Evolutionary conservation across 2,797 vertebrate species (phyloP).

Genomic region (Adrianichthys oophorus): DNA sequence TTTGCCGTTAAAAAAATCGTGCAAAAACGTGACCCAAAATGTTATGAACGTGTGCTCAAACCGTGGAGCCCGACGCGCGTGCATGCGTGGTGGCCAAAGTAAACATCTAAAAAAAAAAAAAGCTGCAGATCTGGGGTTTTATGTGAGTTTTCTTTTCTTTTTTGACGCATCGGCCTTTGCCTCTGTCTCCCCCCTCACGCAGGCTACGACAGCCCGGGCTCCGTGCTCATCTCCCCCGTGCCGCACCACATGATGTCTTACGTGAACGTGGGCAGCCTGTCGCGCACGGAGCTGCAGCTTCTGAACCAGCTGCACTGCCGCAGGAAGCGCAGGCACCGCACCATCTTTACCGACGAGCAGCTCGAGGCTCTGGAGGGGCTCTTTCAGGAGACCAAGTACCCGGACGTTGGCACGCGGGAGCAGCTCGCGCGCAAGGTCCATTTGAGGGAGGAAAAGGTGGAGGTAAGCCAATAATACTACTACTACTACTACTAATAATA

Average conservation of each 20-base stretch:
- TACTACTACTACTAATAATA: too few species aligned
- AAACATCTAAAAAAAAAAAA: not conserved
- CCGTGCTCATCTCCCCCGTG: constrained; percentile 91
- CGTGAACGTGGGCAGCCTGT: constrained; percentile 94
- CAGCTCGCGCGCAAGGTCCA: constrained; percentile 96
- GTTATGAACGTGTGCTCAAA: too few species aligned
- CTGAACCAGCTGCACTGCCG: constrained; percentile 96
- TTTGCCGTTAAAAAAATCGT: too few species aligned
- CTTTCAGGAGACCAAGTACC: constrained; percentile 98
- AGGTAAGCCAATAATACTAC: constrained; percentile 77
- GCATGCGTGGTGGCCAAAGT: too few species aligned
- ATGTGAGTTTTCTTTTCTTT: not conserved
- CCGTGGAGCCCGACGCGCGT: too few species aligned
- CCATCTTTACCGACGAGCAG: constrained; percentile 98
- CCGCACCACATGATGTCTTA: constrained; percentile 97
- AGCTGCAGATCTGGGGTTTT: not conserved
- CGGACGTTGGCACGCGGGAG: constrained; percentile 94
- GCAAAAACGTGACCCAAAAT: too few species aligned
- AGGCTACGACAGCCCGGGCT: constrained; percentile 91
- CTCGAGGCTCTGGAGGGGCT: constrained; percentile 95
- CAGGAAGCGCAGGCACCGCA: constrained; percentile 92
- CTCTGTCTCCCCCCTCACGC: constrained; percentile 9
- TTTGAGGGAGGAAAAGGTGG: constrained; percentile 96
- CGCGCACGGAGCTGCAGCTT: constrained; percentile 93
- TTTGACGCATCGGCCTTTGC: not conserved